Conservation (phyloP, 2,888 invertebrate genomes). For the Physocephala rufipes region DNA sequence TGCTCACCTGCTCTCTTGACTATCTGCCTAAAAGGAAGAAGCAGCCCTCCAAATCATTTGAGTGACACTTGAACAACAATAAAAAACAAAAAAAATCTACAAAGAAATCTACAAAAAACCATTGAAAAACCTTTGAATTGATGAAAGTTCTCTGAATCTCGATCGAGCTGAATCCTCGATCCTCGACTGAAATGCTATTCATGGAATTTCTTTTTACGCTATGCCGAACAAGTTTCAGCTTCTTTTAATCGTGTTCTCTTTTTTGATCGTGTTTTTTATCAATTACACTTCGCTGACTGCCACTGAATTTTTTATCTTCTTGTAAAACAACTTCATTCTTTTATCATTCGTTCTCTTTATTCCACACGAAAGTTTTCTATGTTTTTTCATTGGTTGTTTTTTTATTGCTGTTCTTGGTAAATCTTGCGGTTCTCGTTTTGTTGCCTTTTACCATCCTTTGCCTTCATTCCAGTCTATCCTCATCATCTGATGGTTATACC, state of each 20-base stretch:
- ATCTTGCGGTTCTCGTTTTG: neutral
- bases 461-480: constrained; percentile 56
- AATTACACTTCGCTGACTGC: constrained; percentile 23
- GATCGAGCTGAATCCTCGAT: no score
- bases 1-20: no score
- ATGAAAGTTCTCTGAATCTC: no score
- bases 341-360: no score
- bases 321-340: no score
- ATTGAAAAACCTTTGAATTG: neutral
- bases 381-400: neutral
- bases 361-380: neutral
- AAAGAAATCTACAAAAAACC: neutral
- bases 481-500: constrained; percentile 62
- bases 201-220: neutral
- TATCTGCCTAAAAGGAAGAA: no score
- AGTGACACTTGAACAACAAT: no score
- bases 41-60: no score
- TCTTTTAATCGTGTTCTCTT: constrained; percentile 31
- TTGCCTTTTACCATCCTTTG: neutral
- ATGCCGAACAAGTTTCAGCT: constrained; percentile 17
- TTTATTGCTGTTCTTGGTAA: neutral
- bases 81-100: no score
- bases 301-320: constrained; percentile 5
- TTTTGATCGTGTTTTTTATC: constrained; percentile 28
- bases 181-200: neutral